These are phyloP conservation scores for Phragmatobia fuliginosa DNA, from an alignment of 2,888 invertebrate species.

Conservation along the genomic window DNA sequence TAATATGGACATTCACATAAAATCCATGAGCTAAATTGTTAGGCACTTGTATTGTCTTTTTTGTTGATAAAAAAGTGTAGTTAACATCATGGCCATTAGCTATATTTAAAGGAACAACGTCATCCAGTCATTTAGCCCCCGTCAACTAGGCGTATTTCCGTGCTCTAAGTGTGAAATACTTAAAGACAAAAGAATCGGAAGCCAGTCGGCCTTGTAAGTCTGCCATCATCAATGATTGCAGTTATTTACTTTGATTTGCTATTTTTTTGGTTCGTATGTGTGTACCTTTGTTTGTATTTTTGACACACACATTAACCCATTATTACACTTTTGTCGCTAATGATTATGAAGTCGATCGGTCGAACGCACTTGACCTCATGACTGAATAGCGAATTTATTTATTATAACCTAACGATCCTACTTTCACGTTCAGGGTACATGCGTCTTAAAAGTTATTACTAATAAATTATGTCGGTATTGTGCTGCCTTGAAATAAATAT, in stretches of 20 bases:
- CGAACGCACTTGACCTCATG: not conserved
- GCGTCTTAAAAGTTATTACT: not conserved
- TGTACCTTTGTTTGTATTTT: conserved; percentile 37
- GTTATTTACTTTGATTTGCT: conserved; percentile 51
- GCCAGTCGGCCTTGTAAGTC: conserved; percentile 69
- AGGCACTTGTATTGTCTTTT: conserved; percentile 67
- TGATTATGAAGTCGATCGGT: not conserved
- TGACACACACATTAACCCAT: conserved; percentile 3
- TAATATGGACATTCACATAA: conserved; percentile 31
- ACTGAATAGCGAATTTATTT: conserved; percentile 2
- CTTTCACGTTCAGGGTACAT: conserved; percentile 3
- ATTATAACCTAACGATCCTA: not conserved
- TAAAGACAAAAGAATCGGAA: conserved; percentile 79
- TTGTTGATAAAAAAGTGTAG: conserved; percentile 64
- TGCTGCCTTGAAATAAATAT: not conserved
- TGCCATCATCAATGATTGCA: conserved; percentile 64
- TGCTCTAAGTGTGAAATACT: conserved; percentile 69
- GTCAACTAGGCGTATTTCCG: conserved; percentile 84
- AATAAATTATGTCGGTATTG: not conserved
- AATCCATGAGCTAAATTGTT: conserved; percentile 54
- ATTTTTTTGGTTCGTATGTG: conserved; percentile 48
- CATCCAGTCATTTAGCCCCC: conserved; percentile 79
- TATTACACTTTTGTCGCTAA: conserved; percentile 4
- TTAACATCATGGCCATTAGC: conserved; percentile 68
- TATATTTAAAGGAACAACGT: conserved; percentile 70